phyloP scores from a whole-genome alignment of 2,888 invertebrate genomes.

The Tanypteryx hageni region DNA sequence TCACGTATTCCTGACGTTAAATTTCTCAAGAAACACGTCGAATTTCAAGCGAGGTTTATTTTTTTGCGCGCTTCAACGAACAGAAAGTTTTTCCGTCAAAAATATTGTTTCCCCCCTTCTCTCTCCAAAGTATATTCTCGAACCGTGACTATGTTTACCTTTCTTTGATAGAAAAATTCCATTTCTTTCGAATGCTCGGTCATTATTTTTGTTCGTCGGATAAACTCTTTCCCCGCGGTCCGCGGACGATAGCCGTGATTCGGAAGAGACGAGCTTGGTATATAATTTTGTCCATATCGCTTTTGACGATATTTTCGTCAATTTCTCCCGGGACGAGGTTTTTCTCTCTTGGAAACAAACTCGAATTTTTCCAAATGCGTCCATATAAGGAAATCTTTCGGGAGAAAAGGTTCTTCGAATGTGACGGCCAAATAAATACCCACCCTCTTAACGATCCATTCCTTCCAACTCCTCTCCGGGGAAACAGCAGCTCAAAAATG shows the following conservation, averaged over 20 bases:
- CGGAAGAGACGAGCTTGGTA: not conserved
- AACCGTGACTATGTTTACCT: not conserved
- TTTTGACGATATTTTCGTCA: slow-evolving; percentile 7
- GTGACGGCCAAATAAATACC: slow-evolving; percentile 14
- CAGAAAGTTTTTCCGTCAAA: too few species aligned
- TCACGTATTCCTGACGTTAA: not conserved
- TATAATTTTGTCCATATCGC: not conserved
- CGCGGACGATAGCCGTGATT: not conserved
- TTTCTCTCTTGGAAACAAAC: not conserved
- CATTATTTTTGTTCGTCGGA: not conserved
- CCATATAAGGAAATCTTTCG: not conserved
- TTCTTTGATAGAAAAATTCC: not conserved
- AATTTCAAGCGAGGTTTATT: not conserved
- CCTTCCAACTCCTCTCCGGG: not conserved
- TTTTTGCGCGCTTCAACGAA: too few species aligned
- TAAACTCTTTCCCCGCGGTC: not conserved
- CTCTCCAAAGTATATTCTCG: not conserved
- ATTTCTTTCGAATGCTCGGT: not conserved
- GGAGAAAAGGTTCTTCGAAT: slow-evolving; percentile 16
- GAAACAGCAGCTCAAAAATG: not conserved
- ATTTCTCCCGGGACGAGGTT: not conserved
- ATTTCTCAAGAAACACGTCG: not conserved
- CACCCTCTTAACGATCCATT: not conserved
- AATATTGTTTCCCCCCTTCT: too few species aligned
- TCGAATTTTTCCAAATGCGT: not conserved